Evolutionary conservation across 2,797 vertebrate species (phyloP).

Genomic region (Pseudochirops cupreus): DNA sequence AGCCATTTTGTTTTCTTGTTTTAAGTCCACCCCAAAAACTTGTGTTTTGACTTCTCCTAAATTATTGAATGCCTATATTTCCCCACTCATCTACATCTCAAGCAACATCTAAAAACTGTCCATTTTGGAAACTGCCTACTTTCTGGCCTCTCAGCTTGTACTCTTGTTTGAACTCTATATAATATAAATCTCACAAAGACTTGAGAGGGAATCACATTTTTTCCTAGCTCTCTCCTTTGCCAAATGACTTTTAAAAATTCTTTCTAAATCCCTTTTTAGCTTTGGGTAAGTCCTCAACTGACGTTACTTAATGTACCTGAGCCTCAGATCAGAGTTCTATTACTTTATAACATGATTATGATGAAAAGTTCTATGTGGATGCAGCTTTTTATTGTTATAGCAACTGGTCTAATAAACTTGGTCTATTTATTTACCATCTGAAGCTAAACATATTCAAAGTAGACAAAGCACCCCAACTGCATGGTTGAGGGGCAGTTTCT

Average conservation of each 20-base stretch:
- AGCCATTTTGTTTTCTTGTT: not conserved
- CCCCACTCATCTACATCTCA: not conserved
- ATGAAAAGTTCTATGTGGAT: not conserved
- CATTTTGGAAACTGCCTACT: not conserved
- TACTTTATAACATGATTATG: not conserved
- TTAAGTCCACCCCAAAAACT: not conserved
- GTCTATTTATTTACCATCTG: not conserved
- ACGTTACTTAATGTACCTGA: not conserved
- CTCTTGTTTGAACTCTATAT: not conserved
- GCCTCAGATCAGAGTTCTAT: not conserved
- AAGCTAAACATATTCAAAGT: not conserved
- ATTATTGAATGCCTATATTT: too few relatives aligned
- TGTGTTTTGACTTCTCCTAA: not conserved
- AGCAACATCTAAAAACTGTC: not conserved
- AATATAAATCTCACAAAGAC: not conserved
- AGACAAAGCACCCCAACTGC: not conserved
- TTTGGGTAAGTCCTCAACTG: not conserved
- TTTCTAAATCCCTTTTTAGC: not conserved
- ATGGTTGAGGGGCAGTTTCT: not conserved
- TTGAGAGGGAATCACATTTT: not conserved
- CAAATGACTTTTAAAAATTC: not conserved
- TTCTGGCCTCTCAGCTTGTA: not conserved
- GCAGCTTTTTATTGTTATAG: not conserved
- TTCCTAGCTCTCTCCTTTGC: not conserved
- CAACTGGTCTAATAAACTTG: not conserved